Base-by-base conservation (phyloP, 1,140 invertebrate species). In the Oreohelix idahoensis region DNA sequence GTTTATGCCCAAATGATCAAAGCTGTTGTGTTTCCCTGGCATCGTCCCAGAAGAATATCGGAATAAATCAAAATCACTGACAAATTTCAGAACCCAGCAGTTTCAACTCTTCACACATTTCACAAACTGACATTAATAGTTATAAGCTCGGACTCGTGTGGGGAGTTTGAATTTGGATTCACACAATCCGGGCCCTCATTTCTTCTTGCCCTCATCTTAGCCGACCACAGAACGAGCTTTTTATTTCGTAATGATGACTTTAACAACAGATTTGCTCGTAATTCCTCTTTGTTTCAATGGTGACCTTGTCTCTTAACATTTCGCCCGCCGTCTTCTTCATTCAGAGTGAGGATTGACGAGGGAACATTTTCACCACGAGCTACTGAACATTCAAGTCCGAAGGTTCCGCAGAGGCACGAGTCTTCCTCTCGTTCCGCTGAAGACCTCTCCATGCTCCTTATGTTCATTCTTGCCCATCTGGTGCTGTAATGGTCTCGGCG, bases 381-480 rank as follows among this genome's bases (percentile, higher is more conserved):
- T 8, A 23, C 5, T 66, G n/a, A 66, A 66, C 63, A 66, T 66
- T 66, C 29, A 66, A 66, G 29, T 58, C 53, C 29, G 63, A 10
- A 45, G 20, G 8, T 58, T 58, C 23, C 26, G 20, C 10, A 2
- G 17, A 29, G 63, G 8, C n/a, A 35, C 29, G 11, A 66, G 29
- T 32, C 29, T 66, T 58, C 8, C 63, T 66, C n/a, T 42, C 8
- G 23, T 39, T 10, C 38, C 36, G 1, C 26, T 32, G n/a, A 39
- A 73, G 71, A 39, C 20, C 71, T 73, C 71, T 73, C 23, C 5
- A 26, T 26, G 36, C 71, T 71, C 36, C 13, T 45, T 13, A 26
- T 73, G 35, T 32, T 42, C 36, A 39, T 45, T 49, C 73, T 76
- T 29, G 42, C 32, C 74, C 74, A 76, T 76, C 74, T 76, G 74